Evolutionary conservation across 1,140 invertebrate species (phyloP).

Genomic region (Brachionus calyciflorus): DNA sequence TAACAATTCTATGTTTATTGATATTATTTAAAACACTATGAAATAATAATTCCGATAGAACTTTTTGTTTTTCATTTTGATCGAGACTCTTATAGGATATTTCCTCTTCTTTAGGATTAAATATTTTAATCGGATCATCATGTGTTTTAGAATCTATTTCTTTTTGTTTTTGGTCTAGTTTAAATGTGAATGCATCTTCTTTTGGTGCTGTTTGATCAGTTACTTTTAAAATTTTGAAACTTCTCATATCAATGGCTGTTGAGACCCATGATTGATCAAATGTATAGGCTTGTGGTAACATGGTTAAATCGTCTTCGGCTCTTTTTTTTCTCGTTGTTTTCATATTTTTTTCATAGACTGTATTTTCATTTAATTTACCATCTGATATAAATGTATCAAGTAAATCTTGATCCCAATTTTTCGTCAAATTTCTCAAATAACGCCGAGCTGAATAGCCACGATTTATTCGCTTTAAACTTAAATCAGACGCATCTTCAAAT

Average conservation of each 20-base stretch:
- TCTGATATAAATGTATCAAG: conserved; percentile 42
- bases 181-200: neutral
- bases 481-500: neutral
- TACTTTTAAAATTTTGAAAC: conserved; percentile 10
- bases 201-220: neutral
- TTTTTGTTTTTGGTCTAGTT: neutral
- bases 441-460: conserved; percentile 20
- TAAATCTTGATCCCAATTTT: conserved; percentile 41
- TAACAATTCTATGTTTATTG: conserved; percentile 21
- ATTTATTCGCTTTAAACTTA: neutral
- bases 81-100: conserved; percentile 16
- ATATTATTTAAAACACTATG: conserved; percentile 41
- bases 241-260: neutral
- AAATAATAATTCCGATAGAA: conserved; percentile 25
- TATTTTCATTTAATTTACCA: conserved; percentile 12
- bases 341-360: neutral
- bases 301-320: conserved; percentile 8
- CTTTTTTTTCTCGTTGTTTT: neutral
- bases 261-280: conserved; percentile 18
- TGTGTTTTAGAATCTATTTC: neutral
- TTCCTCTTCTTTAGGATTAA: neutral
- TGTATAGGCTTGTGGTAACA: conserved; percentile 20
- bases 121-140: conserved; percentile 15
- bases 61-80: conserved; percentile 41
- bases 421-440: conserved; percentile 38